A percentile compares a stretch with the other conserved stretches of the same genome.
These are phyloP conservation scores for Eutolmus rufibarbis DNA, from an alignment of 2,888 invertebrate genomes.

Conservation along the genomic window DNA sequence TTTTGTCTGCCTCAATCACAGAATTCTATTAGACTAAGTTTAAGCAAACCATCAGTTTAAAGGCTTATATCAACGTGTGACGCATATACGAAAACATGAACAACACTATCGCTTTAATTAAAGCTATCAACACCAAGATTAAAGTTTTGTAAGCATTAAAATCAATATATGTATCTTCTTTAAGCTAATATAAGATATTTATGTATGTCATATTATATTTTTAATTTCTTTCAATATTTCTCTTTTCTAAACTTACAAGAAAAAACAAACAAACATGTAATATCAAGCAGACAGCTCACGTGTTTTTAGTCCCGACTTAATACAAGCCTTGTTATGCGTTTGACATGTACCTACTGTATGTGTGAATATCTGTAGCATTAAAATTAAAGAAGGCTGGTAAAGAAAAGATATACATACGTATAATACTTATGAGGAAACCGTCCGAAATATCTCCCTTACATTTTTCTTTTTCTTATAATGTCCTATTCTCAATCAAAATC, in stretches of 20 bases:
- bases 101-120: not conserved
- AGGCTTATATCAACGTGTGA: not conserved
- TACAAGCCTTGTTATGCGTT: not conserved
- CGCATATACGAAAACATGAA: not conserved
- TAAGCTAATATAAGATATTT: not conserved
- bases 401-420: too few relatives aligned
- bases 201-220: not conserved
- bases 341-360: not conserved
- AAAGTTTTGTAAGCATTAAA: not conserved
- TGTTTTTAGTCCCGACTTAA: not conserved
- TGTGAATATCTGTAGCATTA: not conserved
- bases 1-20: not conserved
- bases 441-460: too few relatives aligned
- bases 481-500: too few relatives aligned
- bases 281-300: not conserved
- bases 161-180: not conserved
- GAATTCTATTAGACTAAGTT: not conserved
- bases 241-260: not conserved
- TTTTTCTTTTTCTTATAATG: too few relatives aligned
- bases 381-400: not conserved
- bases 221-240: not conserved
- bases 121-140: too few relatives aligned
- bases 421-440: too few relatives aligned
- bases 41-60: not conserved
- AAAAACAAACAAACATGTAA: not conserved